These are phyloP conservation scores for Nysson spinosus DNA, from an alignment of 2,888 invertebrate species.

Conservation along the genomic window DNA sequence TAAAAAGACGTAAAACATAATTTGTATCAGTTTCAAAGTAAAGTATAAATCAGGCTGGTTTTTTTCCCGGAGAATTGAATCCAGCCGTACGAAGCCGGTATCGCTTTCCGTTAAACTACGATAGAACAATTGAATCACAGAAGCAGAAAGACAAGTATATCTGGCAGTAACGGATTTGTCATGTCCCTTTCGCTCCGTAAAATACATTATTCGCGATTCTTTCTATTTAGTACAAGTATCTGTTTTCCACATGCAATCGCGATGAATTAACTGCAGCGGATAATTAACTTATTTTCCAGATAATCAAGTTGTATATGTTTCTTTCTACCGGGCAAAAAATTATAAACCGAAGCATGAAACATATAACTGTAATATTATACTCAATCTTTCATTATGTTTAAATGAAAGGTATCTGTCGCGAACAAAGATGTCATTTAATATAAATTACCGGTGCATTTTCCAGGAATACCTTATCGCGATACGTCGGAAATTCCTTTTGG, in stretches of 20 bases:
- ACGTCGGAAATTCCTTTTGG: not conserved
- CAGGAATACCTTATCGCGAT: not conserved
- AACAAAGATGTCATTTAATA: constrained; percentile 30
- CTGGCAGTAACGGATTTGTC: constrained; percentile 55
- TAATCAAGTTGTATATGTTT: constrained; percentile 14
- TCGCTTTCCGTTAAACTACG: constrained; percentile 51
- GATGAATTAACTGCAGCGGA: constrained; percentile 35
- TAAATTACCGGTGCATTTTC: not conserved
- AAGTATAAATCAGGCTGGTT: constrained; percentile 22
- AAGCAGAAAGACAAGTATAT: constrained; percentile 52
- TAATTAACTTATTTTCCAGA: constrained; percentile 54
- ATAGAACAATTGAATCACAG: constrained; percentile 50
- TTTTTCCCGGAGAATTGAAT: constrained; percentile 42
- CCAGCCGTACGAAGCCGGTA: constrained; percentile 22
- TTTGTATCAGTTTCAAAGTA: too few species aligned
- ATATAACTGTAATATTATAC: not conserved
- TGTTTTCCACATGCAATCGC: constrained; percentile 38
- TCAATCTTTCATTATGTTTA: constrained; percentile 20
- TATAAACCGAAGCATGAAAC: constrained; percentile 33
- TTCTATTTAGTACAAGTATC: constrained; percentile 40
- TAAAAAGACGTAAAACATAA: too few species aligned
- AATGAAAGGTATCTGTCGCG: constrained; percentile 41
- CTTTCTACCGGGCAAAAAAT: constrained; percentile 35
- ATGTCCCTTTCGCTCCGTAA: constrained; percentile 41
- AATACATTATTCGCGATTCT: constrained; percentile 48